Percentiles rank a stretch among this genome's conserved stretches.
phyloP scores from a whole-genome alignment of 2,113 vertebrate genomes.

The Paracanthobrama guichenoti region DNA sequence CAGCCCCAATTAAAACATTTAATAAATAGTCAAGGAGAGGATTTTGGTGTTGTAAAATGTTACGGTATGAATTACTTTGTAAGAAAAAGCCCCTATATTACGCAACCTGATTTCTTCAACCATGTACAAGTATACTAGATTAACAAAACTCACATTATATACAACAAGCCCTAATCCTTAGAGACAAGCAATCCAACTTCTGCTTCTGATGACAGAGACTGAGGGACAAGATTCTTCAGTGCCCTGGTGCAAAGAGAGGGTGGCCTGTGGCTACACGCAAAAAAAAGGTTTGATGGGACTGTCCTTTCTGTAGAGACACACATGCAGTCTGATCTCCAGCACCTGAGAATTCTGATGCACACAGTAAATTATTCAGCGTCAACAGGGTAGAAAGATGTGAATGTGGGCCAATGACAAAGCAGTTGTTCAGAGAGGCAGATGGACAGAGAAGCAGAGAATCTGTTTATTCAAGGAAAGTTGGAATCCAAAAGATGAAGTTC shows the following conservation, averaged over 20 bases:
- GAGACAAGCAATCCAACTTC: background rate
- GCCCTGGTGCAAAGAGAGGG: background rate
- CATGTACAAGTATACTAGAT: background rate
- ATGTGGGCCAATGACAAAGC: conserved; percentile 4
- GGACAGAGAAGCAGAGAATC: background rate
- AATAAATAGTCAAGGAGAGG: background rate
- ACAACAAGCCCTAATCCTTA: background rate
- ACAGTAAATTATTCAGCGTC: conserved; percentile 39
- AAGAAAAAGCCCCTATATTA: background rate
- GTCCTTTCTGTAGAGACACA: background rate
- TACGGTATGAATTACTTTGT: background rate
- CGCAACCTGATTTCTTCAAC: background rate
- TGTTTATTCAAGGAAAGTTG: background rate
- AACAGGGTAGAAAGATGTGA: background rate
- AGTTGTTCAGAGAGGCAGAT: background rate
- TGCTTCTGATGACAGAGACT: background rate
- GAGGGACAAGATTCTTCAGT: background rate
- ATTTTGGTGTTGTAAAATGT: background rate
- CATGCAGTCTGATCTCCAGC: background rate
- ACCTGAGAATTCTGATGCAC: background rate
- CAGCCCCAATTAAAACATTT: too few relatives aligned
- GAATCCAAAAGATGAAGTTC: background rate
- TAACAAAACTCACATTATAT: background rate
- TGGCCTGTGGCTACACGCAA: background rate
- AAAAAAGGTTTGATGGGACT: background rate